Evolutionary conservation across 2,888 invertebrate genomes (phyloP), one percentile per base, ranked within the genome.

Genomic region (Drosophila mercatorum): DNA sequence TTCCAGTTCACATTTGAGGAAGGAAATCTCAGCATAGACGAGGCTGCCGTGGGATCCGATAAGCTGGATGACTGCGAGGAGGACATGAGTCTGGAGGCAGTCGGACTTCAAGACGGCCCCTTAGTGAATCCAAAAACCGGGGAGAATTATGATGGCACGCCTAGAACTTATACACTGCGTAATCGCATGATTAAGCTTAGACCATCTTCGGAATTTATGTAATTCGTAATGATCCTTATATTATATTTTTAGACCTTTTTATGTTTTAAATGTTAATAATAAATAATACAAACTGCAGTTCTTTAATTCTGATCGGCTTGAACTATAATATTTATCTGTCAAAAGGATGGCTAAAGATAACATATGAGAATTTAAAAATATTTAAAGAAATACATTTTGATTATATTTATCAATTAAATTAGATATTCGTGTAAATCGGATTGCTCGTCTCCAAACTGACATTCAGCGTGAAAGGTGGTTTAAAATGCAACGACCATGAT

Each of bases 1-100:
- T 88, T 90, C 38, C 76, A 90, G 51, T 92, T 92, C 58, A 82
- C 89, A 0, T 57, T 83, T 8, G 90, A 88, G 5, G 90, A 90
- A 34, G 87, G 72, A 14, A 71, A 72, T 51, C 47, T 79, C 7
- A 71, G 70, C 14, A 70, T 71, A 34, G 76, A 68, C 11, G 80
- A 83, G 5, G 71, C 59, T 5, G 14, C 11, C 1, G 14, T 46
- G 8, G 66, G 58, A 1, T 26, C 26, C 1, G 78, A 75, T n/a
- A 75, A 75, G 38, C 22, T 84, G 31, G 76, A 74, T 31, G 84
- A 87, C 22, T 80, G 74, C 17, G 84, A 78, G 12, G 87, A 84
- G 43, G 71, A 84, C n/a, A 72, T 82, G 78, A 74, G 78, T 0
- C 3, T 72, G 38, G 84, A 84, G 34, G 57, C 5, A 14, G 56